Conservation (phyloP, 2,888 invertebrate species). For the Plebejus argus region DNA sequence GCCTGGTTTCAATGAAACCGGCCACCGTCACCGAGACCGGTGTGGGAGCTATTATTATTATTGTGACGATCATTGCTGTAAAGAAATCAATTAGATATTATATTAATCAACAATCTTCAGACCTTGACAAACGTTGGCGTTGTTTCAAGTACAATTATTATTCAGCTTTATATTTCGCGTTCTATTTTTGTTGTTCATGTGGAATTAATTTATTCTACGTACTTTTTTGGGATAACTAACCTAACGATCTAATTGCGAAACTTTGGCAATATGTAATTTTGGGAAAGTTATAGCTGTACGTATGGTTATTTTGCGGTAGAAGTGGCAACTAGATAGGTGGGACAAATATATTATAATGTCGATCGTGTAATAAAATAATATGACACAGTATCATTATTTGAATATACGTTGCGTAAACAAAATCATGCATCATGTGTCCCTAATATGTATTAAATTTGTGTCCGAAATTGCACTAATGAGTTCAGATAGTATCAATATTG, state of each 20-base stretch:
- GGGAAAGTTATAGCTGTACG: not conserved
- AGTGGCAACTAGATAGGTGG: not conserved
- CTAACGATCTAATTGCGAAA: not conserved
- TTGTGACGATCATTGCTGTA: not conserved
- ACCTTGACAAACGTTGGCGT: not conserved
- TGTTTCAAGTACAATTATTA: not conserved
- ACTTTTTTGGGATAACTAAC: not conserved
- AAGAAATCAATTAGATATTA: not conserved
- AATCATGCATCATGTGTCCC: slow-evolving; percentile 13
- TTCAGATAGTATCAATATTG: slow-evolving; percentile 21
- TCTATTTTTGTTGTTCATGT: not conserved
- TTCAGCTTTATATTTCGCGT: not conserved
- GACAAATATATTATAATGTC: not conserved
- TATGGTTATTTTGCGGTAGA: not conserved
- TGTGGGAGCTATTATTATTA: too few relatives aligned
- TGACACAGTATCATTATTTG: slow-evolving; percentile 1
- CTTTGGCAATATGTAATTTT: not conserved
- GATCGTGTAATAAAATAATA: slow-evolving; percentile 2
- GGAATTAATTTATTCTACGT: not conserved
- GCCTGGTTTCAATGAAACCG: too few relatives aligned
- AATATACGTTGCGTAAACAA: slow-evolving; percentile 20
- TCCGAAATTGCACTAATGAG: slow-evolving; percentile 27
- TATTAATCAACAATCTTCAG: not conserved
- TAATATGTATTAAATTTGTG: slow-evolving; percentile 26
- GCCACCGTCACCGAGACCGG: too few relatives aligned